Percentiles rank a stretch among this genome's conserved stretches.
phyloP scores from a whole-genome alignment of 2,113 vertebrate species.

The Cinclus mexicanus region DNA sequence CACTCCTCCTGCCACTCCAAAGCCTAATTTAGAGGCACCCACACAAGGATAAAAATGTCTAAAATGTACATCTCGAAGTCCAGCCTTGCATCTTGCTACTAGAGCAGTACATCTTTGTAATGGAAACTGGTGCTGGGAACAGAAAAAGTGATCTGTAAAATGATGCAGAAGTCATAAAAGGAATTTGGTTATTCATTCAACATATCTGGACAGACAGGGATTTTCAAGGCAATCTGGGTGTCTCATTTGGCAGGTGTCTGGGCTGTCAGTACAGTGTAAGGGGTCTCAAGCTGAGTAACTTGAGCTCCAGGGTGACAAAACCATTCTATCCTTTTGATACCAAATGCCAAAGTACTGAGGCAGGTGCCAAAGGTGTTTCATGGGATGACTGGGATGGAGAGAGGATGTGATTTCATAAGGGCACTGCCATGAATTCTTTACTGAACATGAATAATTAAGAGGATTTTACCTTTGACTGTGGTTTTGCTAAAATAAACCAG shows the following conservation, averaged over 20 bases:
- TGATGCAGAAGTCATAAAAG: neutral
- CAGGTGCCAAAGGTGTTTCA: neutral
- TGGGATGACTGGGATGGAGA: neutral
- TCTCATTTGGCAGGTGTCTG: conserved; percentile 25
- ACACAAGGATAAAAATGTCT: neutral
- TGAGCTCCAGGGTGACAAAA: neutral
- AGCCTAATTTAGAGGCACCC: neutral
- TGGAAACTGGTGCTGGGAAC: neutral
- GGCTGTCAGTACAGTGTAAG: neutral
- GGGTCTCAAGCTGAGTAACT: conserved; percentile 20
- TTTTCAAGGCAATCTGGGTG: neutral
- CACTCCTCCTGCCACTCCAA: neutral
- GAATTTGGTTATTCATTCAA: neutral
- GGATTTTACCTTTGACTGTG: conserved; percentile 34
- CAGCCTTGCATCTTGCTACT: neutral
- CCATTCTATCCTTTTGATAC: neutral
- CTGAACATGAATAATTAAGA: conserved; percentile 60
- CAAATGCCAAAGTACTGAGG: neutral
- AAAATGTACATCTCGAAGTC: neutral
- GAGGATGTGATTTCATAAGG: conserved; percentile 10
- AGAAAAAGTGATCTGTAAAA: neutral
- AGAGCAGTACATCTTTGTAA: neutral
- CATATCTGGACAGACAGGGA: neutral
- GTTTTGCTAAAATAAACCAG: conserved; percentile 38
- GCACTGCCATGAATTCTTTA: neutral